Conservation (phyloP, 1,140 invertebrate genomes). For the Medauroidea extradentata region DNA sequence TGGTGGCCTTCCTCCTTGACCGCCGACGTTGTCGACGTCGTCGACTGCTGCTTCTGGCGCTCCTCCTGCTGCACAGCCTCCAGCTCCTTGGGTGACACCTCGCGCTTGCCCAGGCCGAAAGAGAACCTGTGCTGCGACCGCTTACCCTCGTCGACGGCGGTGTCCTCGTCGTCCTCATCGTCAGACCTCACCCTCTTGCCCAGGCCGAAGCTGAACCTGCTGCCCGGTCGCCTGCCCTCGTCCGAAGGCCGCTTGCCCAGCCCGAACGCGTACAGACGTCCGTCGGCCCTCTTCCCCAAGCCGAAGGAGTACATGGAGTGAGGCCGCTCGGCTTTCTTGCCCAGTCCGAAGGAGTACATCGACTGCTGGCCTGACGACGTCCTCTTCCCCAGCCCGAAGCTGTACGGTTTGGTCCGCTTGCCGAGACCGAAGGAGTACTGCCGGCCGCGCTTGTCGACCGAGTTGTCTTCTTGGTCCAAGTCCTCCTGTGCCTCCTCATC, state of each 20-base stretch:
- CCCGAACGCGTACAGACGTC: constrained; percentile 20
- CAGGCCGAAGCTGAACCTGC: constrained; percentile 16
- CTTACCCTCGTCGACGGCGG: constrained; percentile 4
- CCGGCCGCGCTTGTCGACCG: constrained; percentile 21
- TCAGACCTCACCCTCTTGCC: constrained; percentile 14
- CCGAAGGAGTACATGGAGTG: constrained; percentile 36
- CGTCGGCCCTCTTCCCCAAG: constrained; percentile 38
- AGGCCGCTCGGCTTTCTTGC: constrained; percentile 36
- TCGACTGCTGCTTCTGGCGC: neutral
- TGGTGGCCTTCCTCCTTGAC: neutral
- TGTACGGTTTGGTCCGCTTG: constrained; percentile 44
- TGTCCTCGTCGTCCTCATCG: neutral
- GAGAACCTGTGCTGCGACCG: constrained; percentile 6
- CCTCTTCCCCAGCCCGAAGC: constrained; percentile 23
- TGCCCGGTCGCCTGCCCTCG: neutral
- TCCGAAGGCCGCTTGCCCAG: constrained; percentile 20
- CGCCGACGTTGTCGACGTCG: neutral
- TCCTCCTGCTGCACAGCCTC: constrained; percentile 2
- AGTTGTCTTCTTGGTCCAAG: constrained; percentile 4
- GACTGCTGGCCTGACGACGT: constrained; percentile 6
- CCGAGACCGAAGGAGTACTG: constrained; percentile 56
- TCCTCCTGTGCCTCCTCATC: neutral
- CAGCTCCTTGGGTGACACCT: constrained; percentile 8
- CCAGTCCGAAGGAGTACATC: constrained; percentile 47
- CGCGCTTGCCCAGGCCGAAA: constrained; percentile 18